These are phyloP conservation scores for Gonatopus flavifemur DNA, from an alignment of 1,140 invertebrate species.

Conservation along the genomic window DNA sequence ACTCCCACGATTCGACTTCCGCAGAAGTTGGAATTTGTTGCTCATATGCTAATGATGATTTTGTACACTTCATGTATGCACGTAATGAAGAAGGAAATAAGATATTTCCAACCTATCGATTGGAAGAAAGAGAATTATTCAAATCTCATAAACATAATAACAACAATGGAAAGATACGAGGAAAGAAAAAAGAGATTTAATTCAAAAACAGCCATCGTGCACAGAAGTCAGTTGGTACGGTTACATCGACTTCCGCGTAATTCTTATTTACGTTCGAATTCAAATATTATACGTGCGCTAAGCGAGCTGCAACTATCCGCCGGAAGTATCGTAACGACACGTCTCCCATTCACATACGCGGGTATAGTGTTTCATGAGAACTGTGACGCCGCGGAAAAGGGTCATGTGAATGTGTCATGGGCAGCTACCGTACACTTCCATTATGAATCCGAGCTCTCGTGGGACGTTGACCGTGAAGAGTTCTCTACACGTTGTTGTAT, in stretches of 20 bases:
- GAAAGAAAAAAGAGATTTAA: no score
- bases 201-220: no score
- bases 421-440: conserved; percentile 45
- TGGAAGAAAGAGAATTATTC: no score
- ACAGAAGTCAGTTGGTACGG: no score
- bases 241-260: conserved; percentile 18
- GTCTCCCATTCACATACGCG: conserved; percentile 48
- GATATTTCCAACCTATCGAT: no score
- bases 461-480: conserved; percentile 46
- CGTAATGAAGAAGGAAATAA: no score
- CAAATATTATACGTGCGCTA: conserved; percentile 41
- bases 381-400: conserved; percentile 55
- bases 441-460: conserved; percentile 45
- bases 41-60: no score
- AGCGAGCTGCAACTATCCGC: conserved; percentile 42
- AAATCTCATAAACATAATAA: no score
- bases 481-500: neutral
- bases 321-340: conserved; percentile 57
- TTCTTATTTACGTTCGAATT: conserved; percentile 25
- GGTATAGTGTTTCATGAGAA: conserved; percentile 55
- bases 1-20: no score
- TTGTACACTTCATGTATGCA: no score
- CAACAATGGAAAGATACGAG: no score
- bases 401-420: conserved; percentile 56
- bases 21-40: no score